A percentile compares a stretch with the other conserved stretches of the same genome.
Conservation (phyloP, 2,888 invertebrate genomes). For the Dryadula phaetusa region DNA sequence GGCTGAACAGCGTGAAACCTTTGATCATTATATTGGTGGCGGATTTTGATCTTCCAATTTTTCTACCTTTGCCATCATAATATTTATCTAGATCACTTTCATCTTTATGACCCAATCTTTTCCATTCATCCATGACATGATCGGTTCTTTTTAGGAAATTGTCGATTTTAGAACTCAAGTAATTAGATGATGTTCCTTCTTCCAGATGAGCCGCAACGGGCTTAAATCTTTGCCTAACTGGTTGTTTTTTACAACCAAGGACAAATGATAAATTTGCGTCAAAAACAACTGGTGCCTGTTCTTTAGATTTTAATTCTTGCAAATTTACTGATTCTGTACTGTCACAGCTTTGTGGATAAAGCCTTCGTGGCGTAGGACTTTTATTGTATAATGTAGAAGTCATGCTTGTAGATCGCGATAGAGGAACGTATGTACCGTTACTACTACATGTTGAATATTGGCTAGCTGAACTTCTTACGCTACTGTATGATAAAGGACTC, state of each 20-base stretch:
- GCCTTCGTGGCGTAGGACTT: conserved; percentile 86
- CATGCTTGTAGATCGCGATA: conserved; percentile 75
- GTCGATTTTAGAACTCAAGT: conserved; percentile 89
- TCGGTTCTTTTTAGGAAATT: conserved; percentile 93
- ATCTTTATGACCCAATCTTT: conserved; percentile 86
- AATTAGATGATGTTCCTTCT: conserved; percentile 90
- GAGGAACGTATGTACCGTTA: conserved; percentile 71
- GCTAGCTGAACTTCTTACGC: conserved; percentile 71
- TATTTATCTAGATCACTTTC: conserved; percentile 71
- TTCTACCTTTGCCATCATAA: conserved; percentile 65
- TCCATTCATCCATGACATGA: conserved; percentile 95
- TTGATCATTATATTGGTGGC: conserved; percentile 93
- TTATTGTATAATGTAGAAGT: conserved; percentile 69
- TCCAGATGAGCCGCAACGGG: conserved; percentile 91
- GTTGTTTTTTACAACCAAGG: conserved; percentile 89
- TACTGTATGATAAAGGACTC: conserved; percentile 79
- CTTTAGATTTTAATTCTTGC: conserved; percentile 86
- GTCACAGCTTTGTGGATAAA: conserved; percentile 87
- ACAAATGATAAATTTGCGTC: conserved; percentile 93
- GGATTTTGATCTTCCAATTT: conserved; percentile 87
- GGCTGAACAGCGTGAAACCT: conserved; percentile 88
- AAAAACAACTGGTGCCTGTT: conserved; percentile 91
- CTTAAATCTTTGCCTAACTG: conserved; percentile 87
- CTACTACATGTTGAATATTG: conserved; percentile 80
- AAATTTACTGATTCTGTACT: conserved; percentile 76